Evolutionary conservation across 2,888 invertebrate species (phyloP), one percentile per base, ranked within the genome.

Genomic region (Diaperis boleti): DNA sequence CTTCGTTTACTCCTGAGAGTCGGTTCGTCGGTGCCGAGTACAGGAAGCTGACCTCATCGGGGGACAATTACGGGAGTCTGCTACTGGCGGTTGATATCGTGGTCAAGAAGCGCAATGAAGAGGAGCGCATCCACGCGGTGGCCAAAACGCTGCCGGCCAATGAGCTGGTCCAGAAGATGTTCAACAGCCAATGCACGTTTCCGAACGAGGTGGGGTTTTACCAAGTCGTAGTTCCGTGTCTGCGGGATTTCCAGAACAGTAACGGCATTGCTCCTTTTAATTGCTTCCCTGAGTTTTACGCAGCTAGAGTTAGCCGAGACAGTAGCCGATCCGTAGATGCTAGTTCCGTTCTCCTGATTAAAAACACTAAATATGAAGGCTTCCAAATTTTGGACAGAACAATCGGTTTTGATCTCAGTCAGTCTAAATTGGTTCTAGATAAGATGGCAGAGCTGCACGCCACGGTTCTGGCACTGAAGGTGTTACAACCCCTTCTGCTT

Each of bases 181-280:
- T 86, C 68, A 79, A 85, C 62, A 83, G 82, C 2, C 77, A 82
- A 52, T 77, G 80, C 1, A 84, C 85, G 0, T 85, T 86, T 63
- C 74, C 76, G 1, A 83, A 85, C 3, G 87, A 87, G 73, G 82
- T 82, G 49, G 80, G 81, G n/a, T 80, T 85, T 44, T 87, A 86
- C 65, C 72, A 79, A 20, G 76, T 78, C 8, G 69, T 86, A 15
- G 69, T 82, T 0, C 84, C 85, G 0, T 72, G 76, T n/a, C 78
- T 85, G 20, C 73, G 78, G 7, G 68, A 79, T 20, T 67, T 86
- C 8, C 84, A 86, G 63, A 63, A 73, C 1, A 81, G 85, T 22
- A 74, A 75, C 1, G 82, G 82, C 0, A 54, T 84, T 0, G 64
- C 72, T 3, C 26, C 26, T 0, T 79, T 83, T 22, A 80, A 85